These are phyloP conservation scores for Dromiciops gliroides DNA, from an alignment of 2,113 vertebrate species.

Conservation along the genomic window DNA sequence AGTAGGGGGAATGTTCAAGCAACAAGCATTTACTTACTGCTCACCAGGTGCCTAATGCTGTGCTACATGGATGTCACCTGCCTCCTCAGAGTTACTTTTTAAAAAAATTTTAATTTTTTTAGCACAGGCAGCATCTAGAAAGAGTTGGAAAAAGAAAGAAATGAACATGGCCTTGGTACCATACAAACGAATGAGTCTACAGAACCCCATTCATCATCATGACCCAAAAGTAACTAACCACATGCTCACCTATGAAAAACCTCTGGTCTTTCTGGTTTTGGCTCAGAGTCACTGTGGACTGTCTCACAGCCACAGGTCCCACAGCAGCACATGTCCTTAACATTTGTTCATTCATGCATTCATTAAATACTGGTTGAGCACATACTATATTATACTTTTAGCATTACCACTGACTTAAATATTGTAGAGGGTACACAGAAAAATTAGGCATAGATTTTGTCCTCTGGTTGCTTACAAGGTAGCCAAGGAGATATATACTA, in stretches of 20 bases:
- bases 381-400: not conserved
- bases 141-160: not conserved
- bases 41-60: slow-evolving; percentile 43
- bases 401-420: not conserved
- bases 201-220: not conserved
- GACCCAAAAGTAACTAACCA: not conserved
- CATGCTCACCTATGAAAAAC: not conserved
- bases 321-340: not conserved
- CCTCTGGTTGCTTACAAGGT: not conserved
- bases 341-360: not conserved
- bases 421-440: not conserved
- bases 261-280: not conserved
- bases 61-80: slow-evolving; percentile 11
- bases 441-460: not conserved
- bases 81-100: not conserved
- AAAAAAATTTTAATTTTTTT: too few species aligned
- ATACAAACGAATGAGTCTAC: not conserved
- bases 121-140: slow-evolving; percentile 1
- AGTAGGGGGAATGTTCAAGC: slow-evolving; percentile 62
- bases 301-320: not conserved
- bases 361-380: slow-evolving; percentile 16
- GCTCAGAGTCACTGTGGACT: not conserved
- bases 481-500: not conserved
- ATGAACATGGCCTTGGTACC: not conserved
- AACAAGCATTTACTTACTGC: slow-evolving; percentile 64